Evolutionary conservation across 1,140 invertebrate genomes (phyloP), one percentile per base, ranked within the genome.

Genomic region (Drosophila seguyi): DNA sequence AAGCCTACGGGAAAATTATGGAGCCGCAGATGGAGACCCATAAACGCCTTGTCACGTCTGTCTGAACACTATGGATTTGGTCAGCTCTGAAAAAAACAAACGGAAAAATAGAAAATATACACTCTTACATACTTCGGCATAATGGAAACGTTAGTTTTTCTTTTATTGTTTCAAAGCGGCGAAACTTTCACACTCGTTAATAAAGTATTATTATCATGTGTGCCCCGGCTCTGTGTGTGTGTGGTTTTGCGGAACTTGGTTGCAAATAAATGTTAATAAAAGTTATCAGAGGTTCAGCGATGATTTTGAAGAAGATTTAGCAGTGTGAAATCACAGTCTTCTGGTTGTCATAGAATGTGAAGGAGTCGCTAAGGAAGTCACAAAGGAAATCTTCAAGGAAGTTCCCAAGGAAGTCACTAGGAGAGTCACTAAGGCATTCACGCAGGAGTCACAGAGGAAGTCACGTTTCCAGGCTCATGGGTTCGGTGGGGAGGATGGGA

Each of bases 101-200:
- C 41, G 71, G n/a, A 38, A 65, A 60, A 47, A 52, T 81, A 74
- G 57, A 88, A 80, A 83, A 60, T 47, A 77, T 73, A 75, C 29
- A 60, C 62, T 50, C 79, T 87, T 57, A 82, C 71, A 57, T 14
- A 75, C 58, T 53, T 78, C 72, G 61, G 69, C 75, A 66, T 84
- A 74, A 84, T 80, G 83, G 71, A 86, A 87, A 86, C 72, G 77
- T 75, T 83, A 71, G 55, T 76, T 87, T 86, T 87, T 88, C 80
- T 61, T 85, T 85, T 77, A 78, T 86, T 66, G 61, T 76, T 68
- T 65, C 39, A 67, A 68, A 61, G 63, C 73, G 69, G 62, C 63
- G 77, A 88, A 87, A 87, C 83, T 87, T 87, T 87, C 83, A 88
- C 83, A 73, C 75, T 87, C 71, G 76, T 84, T 84, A 84, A 73